These are phyloP conservation scores for Dromius quadrimaculatus DNA, from an alignment of 2,888 invertebrate genomes.

Conservation along the genomic window DNA sequence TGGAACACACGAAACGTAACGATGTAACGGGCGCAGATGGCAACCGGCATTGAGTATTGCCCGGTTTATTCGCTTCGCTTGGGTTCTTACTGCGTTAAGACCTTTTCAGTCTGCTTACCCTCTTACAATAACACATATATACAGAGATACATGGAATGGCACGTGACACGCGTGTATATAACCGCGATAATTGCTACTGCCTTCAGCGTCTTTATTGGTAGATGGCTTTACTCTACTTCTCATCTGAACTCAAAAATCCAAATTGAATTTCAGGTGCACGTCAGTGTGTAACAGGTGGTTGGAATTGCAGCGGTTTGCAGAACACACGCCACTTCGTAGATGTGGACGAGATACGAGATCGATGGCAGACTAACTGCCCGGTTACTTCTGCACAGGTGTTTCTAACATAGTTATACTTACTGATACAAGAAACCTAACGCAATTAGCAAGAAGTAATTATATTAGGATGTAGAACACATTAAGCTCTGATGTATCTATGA, in stretches of 20 bases:
- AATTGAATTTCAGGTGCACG: conserved; percentile 56
- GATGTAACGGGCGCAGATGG: conserved; percentile 44
- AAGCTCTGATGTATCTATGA: no score
- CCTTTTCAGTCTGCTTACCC: conserved; percentile 1
- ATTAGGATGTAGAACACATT: no score
- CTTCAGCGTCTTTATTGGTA: background rate
- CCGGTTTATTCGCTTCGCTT: conserved; percentile 46
- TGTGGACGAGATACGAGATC: conserved; percentile 52
- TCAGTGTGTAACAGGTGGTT: conserved; percentile 63
- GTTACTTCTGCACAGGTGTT: conserved; percentile 37
- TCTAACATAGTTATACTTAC: background rate
- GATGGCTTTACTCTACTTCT: background rate
- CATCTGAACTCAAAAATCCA: conserved; percentile 53
- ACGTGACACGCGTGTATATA: conserved; percentile 42
- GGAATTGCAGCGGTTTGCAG: conserved; percentile 64
- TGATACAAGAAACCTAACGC: no score
- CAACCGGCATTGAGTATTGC: conserved; percentile 47
- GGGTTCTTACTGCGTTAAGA: conserved; percentile 41
- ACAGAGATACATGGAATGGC: background rate
- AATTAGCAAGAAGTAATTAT: no score
- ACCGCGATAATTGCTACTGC: conserved; percentile 21
- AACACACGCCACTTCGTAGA: conserved; percentile 58
- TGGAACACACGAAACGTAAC: conserved; percentile 24
- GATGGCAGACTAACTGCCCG: conserved; percentile 38
- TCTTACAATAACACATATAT: conserved; percentile 9